Percentiles rank a stretch among this genome's conserved stretches.
phyloP scores from a whole-genome alignment of 2,113 vertebrate species.

The Heptranchias perlo region DNA sequence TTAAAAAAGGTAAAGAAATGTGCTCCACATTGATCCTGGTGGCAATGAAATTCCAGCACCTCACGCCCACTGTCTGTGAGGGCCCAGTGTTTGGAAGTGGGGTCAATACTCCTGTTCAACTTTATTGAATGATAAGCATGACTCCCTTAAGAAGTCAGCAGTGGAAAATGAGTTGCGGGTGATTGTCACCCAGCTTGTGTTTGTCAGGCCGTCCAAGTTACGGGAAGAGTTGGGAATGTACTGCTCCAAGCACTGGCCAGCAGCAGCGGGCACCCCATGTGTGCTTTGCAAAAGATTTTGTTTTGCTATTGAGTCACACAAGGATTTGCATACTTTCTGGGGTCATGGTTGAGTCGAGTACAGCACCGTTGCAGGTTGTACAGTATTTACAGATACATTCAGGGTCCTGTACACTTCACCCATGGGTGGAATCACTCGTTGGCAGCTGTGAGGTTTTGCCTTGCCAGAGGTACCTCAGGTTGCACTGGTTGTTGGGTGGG shows the following conservation, averaged over 20 bases:
- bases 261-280: too few species aligned
- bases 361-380: too few species aligned
- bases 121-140: background rate
- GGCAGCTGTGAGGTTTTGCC: too few species aligned
- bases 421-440: too few species aligned
- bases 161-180: background rate
- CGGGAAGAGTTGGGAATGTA: background rate
- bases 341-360: background rate
- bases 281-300: background rate
- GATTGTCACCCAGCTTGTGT: background rate
- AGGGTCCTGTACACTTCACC: too few species aligned
- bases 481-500: too few species aligned
- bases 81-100: background rate
- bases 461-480: too few species aligned
- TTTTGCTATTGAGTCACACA: background rate
- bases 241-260: background rate
- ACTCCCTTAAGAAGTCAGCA: background rate
- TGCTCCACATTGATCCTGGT: background rate
- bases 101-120: background rate
- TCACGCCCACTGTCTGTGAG: background rate
- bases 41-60: background rate
- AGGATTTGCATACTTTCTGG: background rate
- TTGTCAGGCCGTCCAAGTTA: background rate
- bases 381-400: too few species aligned
- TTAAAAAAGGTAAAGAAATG: background rate